phyloP scores from a whole-genome alignment of 2,113 vertebrate genomes.

The Vanacampus margaritifer region DNA sequence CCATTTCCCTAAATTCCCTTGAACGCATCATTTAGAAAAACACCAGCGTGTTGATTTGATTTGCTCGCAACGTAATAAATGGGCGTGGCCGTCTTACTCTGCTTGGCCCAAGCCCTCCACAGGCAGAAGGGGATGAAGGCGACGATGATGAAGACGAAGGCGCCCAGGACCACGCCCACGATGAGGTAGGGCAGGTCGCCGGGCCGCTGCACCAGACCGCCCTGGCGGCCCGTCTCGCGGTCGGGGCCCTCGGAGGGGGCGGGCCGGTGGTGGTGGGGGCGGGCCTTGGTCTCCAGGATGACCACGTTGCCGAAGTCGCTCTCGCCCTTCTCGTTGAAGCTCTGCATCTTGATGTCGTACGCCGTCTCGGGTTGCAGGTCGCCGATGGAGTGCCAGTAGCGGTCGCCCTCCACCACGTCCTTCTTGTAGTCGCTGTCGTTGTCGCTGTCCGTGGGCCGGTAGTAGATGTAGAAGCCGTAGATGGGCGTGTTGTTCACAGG shows the following conservation, averaged over 20 bases:
- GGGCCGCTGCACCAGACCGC: slow-evolving; percentile 80
- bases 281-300: slow-evolving; percentile 96
- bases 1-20: too few relatives aligned
- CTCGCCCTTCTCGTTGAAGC: slow-evolving; percentile 94
- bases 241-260: slow-evolving; percentile 65
- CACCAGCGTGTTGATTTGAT: too few relatives aligned
- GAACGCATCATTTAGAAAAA: too few relatives aligned
- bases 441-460: slow-evolving; percentile 96
- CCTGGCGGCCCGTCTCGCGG: background rate
- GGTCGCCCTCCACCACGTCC: slow-evolving; percentile 91
- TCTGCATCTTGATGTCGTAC: slow-evolving; percentile 98
- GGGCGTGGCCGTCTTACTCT: slow-evolving; percentile 91
- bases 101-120: slow-evolving; percentile 96
- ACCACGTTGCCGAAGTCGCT: slow-evolving; percentile 97
- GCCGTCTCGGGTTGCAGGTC: slow-evolving; percentile 95
- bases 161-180: slow-evolving; percentile 86
- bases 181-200: slow-evolving; percentile 92
- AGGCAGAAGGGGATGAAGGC: slow-evolving; percentile 95
- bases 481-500: slow-evolving; percentile 97
- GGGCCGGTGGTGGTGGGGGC: slow-evolving; percentile 73
- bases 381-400: slow-evolving; percentile 94
- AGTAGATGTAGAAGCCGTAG: slow-evolving; percentile 97
- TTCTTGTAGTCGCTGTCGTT: slow-evolving; percentile 98
- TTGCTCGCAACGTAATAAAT: too few relatives aligned
- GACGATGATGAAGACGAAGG: slow-evolving; percentile 88